These are phyloP conservation scores for Philopotamus ludificatus DNA, from an alignment of 1,140 invertebrate species.

Conservation along the genomic window DNA sequence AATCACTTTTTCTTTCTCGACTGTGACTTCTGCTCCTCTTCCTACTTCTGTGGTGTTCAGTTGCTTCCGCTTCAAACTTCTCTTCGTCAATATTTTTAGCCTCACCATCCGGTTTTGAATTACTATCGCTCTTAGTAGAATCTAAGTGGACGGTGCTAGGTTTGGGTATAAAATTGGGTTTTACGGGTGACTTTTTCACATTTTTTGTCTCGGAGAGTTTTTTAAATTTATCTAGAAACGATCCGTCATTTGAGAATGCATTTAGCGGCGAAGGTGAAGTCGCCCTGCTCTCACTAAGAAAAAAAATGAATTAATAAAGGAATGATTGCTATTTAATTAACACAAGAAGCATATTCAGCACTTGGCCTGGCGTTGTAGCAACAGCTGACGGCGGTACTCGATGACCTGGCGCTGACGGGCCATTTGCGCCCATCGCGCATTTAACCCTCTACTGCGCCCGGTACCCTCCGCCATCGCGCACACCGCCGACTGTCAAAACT, in stretches of 20 bases:
- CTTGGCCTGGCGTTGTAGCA: not conserved
- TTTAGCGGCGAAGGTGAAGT: constrained; percentile 48
- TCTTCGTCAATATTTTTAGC: not conserved
- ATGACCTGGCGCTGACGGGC: constrained; percentile 78
- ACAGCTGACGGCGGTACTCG: constrained; percentile 67
- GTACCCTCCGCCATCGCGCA: not conserved
- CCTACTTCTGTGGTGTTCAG: constrained; percentile 12
- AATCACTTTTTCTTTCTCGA: constrained; percentile 5
- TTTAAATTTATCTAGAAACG: constrained; percentile 76
- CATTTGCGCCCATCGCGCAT: constrained; percentile 69
- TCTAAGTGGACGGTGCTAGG: not conserved
- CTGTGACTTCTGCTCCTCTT: constrained; percentile 15
- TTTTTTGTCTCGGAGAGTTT: constrained; percentile 24
- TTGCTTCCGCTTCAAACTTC: too few species aligned
- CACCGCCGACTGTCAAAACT: too few species aligned
- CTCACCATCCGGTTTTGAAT: too few species aligned
- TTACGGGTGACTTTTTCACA: constrained; percentile 10
- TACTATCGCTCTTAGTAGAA: too few species aligned
- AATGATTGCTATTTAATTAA: too few species aligned
- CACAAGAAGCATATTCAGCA: too few species aligned
- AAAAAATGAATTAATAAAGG: too few species aligned
- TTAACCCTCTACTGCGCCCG: constrained; percentile 44
- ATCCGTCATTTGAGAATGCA: constrained; percentile 78
- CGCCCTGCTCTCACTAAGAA: too few species aligned
- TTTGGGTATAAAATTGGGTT: not conserved